Evolutionary conservation across 2,113 vertebrate genomes (phyloP), one percentile per base, ranked within the genome.

Genomic region (Gymnocephalus cernua): DNA sequence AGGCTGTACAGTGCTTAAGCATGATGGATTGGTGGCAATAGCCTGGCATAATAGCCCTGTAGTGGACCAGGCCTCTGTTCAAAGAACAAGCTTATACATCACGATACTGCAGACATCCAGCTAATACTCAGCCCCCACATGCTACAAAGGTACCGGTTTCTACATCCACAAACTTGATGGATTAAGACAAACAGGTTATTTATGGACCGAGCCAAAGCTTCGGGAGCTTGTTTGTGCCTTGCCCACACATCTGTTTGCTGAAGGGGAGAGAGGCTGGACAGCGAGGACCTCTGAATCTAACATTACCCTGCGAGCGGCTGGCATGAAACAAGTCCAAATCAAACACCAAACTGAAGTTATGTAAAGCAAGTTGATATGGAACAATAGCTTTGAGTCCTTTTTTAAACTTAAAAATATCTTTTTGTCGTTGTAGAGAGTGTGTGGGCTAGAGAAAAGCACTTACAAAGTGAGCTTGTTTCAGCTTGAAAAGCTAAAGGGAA

Each of bases 181-280:
- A 93, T 93, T 86, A 89, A 91, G 92, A 94, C 89, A 89, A 93
- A 91, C 88, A 73, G 80, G 91, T 90, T 94, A 92, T 94, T 94
- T 93, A 92, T 92, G 91, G 87, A 82, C 54, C 72, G 4, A 62
- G 90, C 66, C 79, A 53, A 82, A 87, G 89, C 87, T 83, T 68
- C 19, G 11, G 74, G 79, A 89, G 87, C 82, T 79, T 89, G 84
- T 88, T 88, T 91, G 82, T 81, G 75, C 82, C n/a, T 70, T 75
- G 89, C 85, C 86, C 90, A 93, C 93, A 90, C 89, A 89, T 88
- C 77, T 87, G 91, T 90, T 91, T 81, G 86, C 86, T 73, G 83
- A 87, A 86, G 84, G 73, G 86, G 80, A 83, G 73, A 83, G 65
- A 84, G 78, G 73, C 80, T 76, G 76, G 86, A 83, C 86, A 61